Evolutionary conservation across 2,888 invertebrate genomes (phyloP).

Genomic region (Drosophila paracracens): DNA sequence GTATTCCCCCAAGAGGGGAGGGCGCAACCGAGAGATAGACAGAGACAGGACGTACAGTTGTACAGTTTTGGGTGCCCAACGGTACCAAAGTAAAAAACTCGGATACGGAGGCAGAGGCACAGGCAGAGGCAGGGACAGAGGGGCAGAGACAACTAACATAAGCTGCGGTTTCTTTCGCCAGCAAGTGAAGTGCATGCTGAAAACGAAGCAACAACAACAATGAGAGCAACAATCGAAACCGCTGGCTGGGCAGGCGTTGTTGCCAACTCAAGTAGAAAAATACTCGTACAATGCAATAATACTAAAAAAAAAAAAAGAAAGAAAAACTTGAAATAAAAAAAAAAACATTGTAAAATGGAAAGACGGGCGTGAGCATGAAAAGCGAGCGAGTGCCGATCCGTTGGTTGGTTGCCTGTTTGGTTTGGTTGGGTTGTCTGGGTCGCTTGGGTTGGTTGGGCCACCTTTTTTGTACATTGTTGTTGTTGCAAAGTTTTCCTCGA

Average conservation of each 20-base stretch:
- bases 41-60: slow-evolving; percentile 11
- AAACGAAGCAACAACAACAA: slow-evolving; percentile 33
- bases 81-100: slow-evolving; percentile 14
- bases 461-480: slow-evolving; percentile 23
- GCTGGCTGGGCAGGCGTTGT: slow-evolving; percentile 47
- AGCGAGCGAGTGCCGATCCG: slow-evolving; percentile 56
- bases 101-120: background rate
- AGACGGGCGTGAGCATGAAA: slow-evolving; percentile 77
- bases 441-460: slow-evolving; percentile 36
- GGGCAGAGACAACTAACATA: slow-evolving; percentile 56
- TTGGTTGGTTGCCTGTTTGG: slow-evolving; percentile 20
- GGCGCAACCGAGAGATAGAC: background rate
- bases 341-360: slow-evolving; percentile 72
- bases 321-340: slow-evolving; percentile 19
- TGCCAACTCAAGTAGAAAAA: slow-evolving; percentile 82
- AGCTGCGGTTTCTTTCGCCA: slow-evolving; percentile 74
- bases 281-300: slow-evolving; percentile 77
- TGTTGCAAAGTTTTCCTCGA: slow-evolving; percentile 70
- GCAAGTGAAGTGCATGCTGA: slow-evolving; percentile 71
- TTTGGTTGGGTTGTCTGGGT: slow-evolving; percentile 30
- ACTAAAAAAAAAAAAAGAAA: slow-evolving; percentile 28
- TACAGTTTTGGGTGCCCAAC: slow-evolving; percentile 39
- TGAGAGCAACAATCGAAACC: slow-evolving; percentile 48
- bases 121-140: background rate
- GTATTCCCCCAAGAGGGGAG: slow-evolving; percentile 39